These are phyloP conservation scores for Pelmatolapia mariae DNA, from an alignment of 2,113 vertebrate genomes.

Conservation along the genomic window DNA sequence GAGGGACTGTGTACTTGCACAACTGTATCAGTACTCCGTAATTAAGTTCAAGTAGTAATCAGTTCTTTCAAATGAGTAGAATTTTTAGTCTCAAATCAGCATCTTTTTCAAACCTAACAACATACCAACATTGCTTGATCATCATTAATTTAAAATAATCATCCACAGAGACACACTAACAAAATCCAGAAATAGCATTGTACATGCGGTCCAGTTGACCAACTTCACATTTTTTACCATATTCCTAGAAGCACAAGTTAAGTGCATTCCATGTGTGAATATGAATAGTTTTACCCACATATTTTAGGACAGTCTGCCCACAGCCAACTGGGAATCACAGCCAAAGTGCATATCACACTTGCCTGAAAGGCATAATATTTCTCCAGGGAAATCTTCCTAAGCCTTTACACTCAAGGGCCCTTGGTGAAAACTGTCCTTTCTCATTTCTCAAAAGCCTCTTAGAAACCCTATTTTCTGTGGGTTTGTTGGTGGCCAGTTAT, in stretches of 20 bases:
- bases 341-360: constrained; percentile 19
- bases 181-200: neutral
- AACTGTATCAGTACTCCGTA: neutral
- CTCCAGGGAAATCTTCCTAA: neutral
- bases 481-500: neutral
- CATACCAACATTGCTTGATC: neutral
- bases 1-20: neutral
- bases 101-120: neutral
- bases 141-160: neutral
- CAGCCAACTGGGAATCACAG: neutral
- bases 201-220: no score
- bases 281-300: neutral
- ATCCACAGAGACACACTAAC: neutral
- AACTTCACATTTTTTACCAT: neutral
- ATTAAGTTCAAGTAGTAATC: neutral
- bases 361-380: neutral
- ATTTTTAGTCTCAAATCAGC: neutral
- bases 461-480: neutral
- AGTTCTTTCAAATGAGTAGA: neutral
- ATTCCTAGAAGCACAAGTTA: neutral
- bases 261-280: neutral
- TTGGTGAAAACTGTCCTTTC: neutral
- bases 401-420: neutral
- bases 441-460: neutral
- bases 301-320: neutral